Evolutionary conservation across 1,140 invertebrate species (phyloP), one percentile per base, ranked within the genome.

Genomic region (Onthophagus taurus): DNA sequence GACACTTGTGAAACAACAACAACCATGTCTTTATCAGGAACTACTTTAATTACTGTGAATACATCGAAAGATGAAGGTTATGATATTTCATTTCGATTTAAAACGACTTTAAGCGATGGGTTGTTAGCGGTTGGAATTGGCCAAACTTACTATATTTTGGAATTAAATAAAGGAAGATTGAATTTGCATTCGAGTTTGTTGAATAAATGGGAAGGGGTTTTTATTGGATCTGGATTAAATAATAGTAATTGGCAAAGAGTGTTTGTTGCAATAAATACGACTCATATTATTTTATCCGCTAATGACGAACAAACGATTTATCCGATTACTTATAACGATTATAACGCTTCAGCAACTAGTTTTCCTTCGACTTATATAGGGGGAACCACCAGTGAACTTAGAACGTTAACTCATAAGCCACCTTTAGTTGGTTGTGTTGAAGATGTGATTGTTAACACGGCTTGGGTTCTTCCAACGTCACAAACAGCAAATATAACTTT

Each of bases 341-440:
- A 17, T 3, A 82, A 75, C 45, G 75, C 81, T 26, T 75, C 73
- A 39, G 78, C 83, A 42, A 87, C 84, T 13, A 85, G 82, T 29
- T 90, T 89, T 58, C 82, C 84, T 1, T 75, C 75, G 5, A 89
- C 86, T 2, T 84, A 84, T 50, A 71, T 89, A 7, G 85, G 86
- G 13, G 83, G 83, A 0, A 81, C 81, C 9, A 78, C 80, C 31
- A 74, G 60, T 16, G 23, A 39, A 29, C 61, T 60, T 43, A 17
- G 16, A n/a, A 80, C 80, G 47, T 65, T 83, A 17, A 67, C 73
- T 9, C 76, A 77, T 49, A 77, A 81, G 0, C 76, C 80, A 18
- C 81, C 75, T 48, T 89, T 90, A 61, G 81, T 91, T 12, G 92
- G 92, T 2, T 97, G 93, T 63, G 82, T 91, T 62, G 83, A 93